phyloP scores from a whole-genome alignment of 2,888 invertebrate genomes.

The Torymus aiolomorphi region DNA sequence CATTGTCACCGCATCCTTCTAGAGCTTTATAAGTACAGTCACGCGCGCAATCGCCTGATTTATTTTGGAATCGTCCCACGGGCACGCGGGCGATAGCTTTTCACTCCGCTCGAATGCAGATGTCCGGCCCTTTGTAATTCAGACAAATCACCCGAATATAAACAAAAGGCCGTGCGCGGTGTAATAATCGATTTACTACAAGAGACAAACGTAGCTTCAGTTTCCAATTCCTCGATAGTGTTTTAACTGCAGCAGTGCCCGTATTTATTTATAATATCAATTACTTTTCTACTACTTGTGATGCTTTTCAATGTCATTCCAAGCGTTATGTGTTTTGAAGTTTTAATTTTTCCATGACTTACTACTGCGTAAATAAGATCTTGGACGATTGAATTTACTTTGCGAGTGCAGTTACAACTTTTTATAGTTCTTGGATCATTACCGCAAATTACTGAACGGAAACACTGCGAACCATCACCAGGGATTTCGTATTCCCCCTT shows the following conservation, averaged over 20 bases:
- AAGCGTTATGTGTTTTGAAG: slow-evolving; percentile 48
- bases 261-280: slow-evolving; percentile 42
- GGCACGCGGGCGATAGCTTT: neutral
- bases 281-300: slow-evolving; percentile 49
- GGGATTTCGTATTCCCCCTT: no score
- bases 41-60: slow-evolving; percentile 19
- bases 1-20: no score
- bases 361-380: slow-evolving; percentile 49
- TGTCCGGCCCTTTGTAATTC: slow-evolving; percentile 44
- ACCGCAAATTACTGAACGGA: slow-evolving; percentile 34
- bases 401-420: no score
- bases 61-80: slow-evolving; percentile 26
- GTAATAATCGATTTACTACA: no score
- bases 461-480: no score
- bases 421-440: slow-evolving; percentile 31
- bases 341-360: slow-evolving; percentile 41
- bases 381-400: slow-evolving; percentile 39
- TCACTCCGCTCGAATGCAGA: slow-evolving; percentile 23
- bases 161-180: slow-evolving; percentile 19
- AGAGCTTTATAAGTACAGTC: slow-evolving; percentile 19
- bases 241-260: slow-evolving; percentile 42
- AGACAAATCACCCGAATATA: slow-evolving; percentile 37
- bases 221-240: slow-evolving; percentile 57
- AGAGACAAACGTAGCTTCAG: slow-evolving; percentile 59
- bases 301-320: slow-evolving; percentile 48